Percentiles rank a stretch among this genome's conserved stretches.
Conservation (phyloP, 2,888 invertebrate species). For the Cataglyphis rosenhaueri region DNA sequence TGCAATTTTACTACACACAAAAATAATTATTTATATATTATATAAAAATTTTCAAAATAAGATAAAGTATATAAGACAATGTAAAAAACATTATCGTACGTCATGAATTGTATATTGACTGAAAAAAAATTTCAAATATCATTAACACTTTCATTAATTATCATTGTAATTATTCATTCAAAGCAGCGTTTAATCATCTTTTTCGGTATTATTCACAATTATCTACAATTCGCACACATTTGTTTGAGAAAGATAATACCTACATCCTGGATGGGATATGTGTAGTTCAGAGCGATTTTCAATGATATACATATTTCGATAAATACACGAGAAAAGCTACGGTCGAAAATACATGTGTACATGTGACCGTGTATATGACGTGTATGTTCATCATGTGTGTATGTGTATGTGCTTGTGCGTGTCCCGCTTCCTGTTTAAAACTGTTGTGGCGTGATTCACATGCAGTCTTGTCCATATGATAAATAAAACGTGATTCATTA, state of each 20-base stretch:
- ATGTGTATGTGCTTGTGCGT: conserved; percentile 15
- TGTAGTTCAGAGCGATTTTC: conserved; percentile 62
- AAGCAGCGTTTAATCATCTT: conserved; percentile 2
- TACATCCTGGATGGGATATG: conserved; percentile 67
- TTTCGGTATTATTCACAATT: conserved; percentile 15
- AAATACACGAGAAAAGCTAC: conserved; percentile 70
- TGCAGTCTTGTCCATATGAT: conserved; percentile 36
- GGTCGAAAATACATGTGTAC: conserved; percentile 58
- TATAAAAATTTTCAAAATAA: neutral
- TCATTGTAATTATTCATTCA: conserved; percentile 13
- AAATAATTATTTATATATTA: neutral
- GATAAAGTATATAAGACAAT: neutral
- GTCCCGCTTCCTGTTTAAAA: neutral
- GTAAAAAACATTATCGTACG: neutral
- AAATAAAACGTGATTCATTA: conserved; percentile 56
- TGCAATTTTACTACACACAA: neutral
- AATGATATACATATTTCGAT: conserved; percentile 60
- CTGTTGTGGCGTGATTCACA: conserved; percentile 25
- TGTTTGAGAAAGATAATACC: conserved; percentile 50
- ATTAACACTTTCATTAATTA: neutral
- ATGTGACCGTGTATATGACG: conserved; percentile 30
- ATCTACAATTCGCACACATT: conserved; percentile 33
- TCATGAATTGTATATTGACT: neutral
- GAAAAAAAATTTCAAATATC: neutral
- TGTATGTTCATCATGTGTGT: neutral